phyloP scores from a whole-genome alignment of 2,113 vertebrate genomes.

The Falcunculus frontatus region DNA sequence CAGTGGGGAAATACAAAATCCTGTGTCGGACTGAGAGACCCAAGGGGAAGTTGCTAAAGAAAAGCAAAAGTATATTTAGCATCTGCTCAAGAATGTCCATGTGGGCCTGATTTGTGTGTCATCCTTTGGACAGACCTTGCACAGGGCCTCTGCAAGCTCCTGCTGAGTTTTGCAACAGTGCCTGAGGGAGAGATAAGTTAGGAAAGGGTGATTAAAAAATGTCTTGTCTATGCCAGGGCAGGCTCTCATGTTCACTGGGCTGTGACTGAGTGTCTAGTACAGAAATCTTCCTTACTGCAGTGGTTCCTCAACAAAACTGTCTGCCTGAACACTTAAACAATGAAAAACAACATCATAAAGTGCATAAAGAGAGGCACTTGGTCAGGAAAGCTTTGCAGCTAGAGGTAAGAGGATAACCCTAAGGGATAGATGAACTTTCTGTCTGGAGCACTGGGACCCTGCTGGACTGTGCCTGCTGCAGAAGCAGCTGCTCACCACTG shows the following conservation, averaged over 20 bases:
- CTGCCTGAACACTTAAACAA: not conserved
- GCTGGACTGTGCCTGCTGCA: not conserved
- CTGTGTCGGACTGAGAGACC: not conserved
- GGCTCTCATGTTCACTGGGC: not conserved
- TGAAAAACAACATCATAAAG: not conserved
- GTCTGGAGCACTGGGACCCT: not conserved
- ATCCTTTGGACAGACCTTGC: not conserved
- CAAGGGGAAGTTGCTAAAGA: not conserved
- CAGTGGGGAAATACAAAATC: not conserved
- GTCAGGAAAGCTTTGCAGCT: not conserved
- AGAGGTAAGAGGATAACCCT: not conserved
- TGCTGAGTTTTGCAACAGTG: slow-evolving; percentile 10
- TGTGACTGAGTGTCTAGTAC: not conserved
- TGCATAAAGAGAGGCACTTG: not conserved
- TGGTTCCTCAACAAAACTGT: not conserved
- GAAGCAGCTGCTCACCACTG: not conserved
- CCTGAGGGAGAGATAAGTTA: not conserved
- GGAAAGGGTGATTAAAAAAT: not conserved
- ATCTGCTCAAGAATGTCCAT: not conserved
- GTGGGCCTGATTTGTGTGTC: slow-evolving; percentile 39
- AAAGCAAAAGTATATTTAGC: not conserved
- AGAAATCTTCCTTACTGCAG: not conserved
- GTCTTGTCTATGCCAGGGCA: not conserved
- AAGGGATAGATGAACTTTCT: not conserved
- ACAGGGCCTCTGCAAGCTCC: not conserved